Evolutionary conservation across 2,888 invertebrate species (phyloP).

Genomic region (Polietes domitor): DNA sequence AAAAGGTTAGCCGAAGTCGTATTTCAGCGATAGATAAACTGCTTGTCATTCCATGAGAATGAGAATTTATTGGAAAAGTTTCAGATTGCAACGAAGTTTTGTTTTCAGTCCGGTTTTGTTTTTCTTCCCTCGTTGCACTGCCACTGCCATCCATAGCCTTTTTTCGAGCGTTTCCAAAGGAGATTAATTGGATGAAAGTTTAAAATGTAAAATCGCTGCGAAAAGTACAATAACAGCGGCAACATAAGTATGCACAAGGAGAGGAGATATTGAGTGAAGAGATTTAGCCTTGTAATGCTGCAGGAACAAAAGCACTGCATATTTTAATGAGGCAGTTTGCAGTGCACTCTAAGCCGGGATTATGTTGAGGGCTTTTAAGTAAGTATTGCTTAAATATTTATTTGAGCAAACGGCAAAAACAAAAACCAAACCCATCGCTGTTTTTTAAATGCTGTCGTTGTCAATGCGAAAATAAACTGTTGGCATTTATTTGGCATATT

Average conservation of each 20-base stretch:
- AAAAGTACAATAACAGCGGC: not conserved
- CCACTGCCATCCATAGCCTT: not conserved
- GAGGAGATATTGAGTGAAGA: not conserved
- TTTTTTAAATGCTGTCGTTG: not conserved
- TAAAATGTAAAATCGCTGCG: not conserved
- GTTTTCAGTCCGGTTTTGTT: conserved; percentile 23
- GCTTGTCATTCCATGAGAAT: conserved; percentile 54
- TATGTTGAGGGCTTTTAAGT: not conserved
- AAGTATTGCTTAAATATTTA: not conserved
- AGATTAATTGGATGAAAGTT: conserved; percentile 31
- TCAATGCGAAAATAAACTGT: no score
- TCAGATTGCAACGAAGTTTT: conserved; percentile 34
- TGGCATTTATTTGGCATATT: not conserved
- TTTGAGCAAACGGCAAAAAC: no score
- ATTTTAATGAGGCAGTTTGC: not conserved
- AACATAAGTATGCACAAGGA: not conserved
- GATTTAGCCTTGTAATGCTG: not conserved
- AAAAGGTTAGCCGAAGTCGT: conserved; percentile 23
- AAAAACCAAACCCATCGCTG: no score
- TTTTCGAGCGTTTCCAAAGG: not conserved
- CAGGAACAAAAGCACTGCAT: not conserved
- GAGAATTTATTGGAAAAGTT: conserved; percentile 66
- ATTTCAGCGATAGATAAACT: conserved; percentile 61
- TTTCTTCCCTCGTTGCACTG: not conserved
- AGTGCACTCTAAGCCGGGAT: not conserved